These are phyloP conservation scores for Parascotia fuliginaria DNA, from an alignment of 2,888 invertebrate species.

Conservation along the genomic window DNA sequence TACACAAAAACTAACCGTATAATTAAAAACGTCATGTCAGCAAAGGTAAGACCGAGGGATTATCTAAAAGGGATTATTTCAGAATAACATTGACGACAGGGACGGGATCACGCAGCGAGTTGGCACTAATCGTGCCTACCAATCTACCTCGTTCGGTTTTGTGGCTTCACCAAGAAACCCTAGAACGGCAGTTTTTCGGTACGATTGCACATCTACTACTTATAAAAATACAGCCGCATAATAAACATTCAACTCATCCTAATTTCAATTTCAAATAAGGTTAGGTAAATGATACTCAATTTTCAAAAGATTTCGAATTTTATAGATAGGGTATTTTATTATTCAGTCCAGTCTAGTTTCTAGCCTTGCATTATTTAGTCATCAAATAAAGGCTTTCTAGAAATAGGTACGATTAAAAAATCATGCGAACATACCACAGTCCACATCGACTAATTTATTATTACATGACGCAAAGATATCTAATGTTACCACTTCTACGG, in stretches of 20 bases:
- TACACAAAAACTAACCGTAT: neutral
- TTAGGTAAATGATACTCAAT: no score
- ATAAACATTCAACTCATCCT: slow-evolving; percentile 18
- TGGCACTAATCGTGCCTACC: slow-evolving; percentile 50
- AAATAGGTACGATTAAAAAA: no score
- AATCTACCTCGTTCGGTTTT: slow-evolving; percentile 48
- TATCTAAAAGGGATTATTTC: slow-evolving; percentile 49
- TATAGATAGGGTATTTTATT: no score
- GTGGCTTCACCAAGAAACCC: slow-evolving; percentile 54
- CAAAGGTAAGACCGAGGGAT: slow-evolving; percentile 40
- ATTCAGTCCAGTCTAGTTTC: no score
- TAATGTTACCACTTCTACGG: slow-evolving; percentile 6
- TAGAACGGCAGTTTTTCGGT: slow-evolving; percentile 43
- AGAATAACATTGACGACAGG: slow-evolving; percentile 37
- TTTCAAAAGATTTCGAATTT: no score
- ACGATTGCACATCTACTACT: slow-evolving; percentile 26
- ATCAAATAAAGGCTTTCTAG: no score
- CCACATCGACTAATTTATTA: no score
- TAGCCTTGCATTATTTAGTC: no score
- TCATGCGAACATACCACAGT: no score
- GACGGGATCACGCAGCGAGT: slow-evolving; percentile 43
- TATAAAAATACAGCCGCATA: slow-evolving; percentile 29
- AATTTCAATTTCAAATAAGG: no score
- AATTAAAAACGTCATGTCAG: neutral
- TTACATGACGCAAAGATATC: slow-evolving; percentile 17